Conservation (phyloP, 1,140 invertebrate genomes). For the Pogonomyrmex californicus region DNA sequence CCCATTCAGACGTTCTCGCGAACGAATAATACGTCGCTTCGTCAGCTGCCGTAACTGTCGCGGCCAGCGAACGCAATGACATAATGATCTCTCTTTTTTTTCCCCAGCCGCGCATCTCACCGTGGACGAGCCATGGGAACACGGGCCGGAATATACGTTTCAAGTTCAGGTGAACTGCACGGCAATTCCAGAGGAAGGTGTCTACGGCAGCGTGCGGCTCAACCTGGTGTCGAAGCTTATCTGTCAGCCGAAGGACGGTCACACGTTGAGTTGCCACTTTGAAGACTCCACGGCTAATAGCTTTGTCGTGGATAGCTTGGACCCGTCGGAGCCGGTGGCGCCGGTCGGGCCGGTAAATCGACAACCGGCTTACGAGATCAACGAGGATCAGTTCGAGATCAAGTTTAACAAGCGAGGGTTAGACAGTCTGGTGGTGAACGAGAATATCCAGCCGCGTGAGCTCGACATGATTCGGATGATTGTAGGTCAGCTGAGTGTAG, state of each 20-base stretch:
- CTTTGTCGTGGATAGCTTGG: constrained; percentile 46
- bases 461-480: constrained; percentile 71
- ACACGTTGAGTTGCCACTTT: constrained; percentile 72
- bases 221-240: constrained; percentile 65
- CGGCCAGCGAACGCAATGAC: not conserved
- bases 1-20: constrained; percentile 58
- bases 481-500: constrained; percentile 66
- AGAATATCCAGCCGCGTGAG: constrained; percentile 66
- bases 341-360: constrained; percentile 13
- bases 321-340: constrained; percentile 11
- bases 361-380: constrained; percentile 63
- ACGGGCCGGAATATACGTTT: constrained; percentile 67
- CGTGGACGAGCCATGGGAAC: constrained; percentile 39
- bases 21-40: constrained; percentile 16
- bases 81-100: constrained; percentile 14
- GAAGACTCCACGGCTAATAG: constrained; percentile 68
- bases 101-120: constrained; percentile 51
- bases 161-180: constrained; percentile 66
- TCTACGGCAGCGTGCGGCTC: constrained; percentile 50
- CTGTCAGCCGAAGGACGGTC: constrained; percentile 69
- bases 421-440: constrained; percentile 59
- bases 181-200: constrained; percentile 54
- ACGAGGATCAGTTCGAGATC: constrained; percentile 72
- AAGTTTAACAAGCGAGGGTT: constrained; percentile 68
- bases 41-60: not conserved